Base-by-base conservation (phyloP, 2,113 vertebrate species). In the Ascaphus truei region DNA sequence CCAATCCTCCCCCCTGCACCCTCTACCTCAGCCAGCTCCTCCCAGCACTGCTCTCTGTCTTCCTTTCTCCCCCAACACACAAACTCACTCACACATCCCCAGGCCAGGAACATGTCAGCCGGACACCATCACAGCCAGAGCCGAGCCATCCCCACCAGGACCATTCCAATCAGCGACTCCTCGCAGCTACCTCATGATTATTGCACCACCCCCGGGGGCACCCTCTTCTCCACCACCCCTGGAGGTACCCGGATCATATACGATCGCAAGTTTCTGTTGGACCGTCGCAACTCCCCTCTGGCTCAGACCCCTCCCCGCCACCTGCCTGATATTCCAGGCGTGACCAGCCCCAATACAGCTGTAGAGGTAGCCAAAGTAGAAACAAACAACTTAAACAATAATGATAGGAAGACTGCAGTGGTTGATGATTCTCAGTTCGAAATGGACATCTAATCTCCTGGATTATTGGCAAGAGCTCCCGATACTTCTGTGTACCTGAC, bases 231-330 rank as follows among this genome's bases (percentile, higher is more conserved):
- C 75, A 98, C 96, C 85, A 98, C 96, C 29, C 96, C 96, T 30
- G 96, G 96, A 91, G 96, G 96, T 98, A 98, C 95, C 51, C 90
- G 94, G 76, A 97, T 98, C 84, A 98, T 98, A 81, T 98, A 98
- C 58, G 95, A 97, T 79, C 91, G 95, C 22, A 98, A 96, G 75
- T 98, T 98, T 85, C 90, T 98, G 30, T 87, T 98, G 85, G 96
- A 98, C 80, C 90, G 93, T 58, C 95, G 96, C 72, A 98, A 96
- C 77, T 98, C 95, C 36, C 95, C 95, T 57, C 92, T 98, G 72
- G 95, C 95, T 76, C 93, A 96, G 86, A 97, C 95, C 34, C 95
- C 95, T 1, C 96, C 96, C 55, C 94, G 92, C 81, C 94, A 93
- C 79, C 91, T 98, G 83, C 96, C 96, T 26, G 87, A 93, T 80